Conservation (phyloP, 2,888 invertebrate species). For the Thymelicus sylvestris region DNA sequence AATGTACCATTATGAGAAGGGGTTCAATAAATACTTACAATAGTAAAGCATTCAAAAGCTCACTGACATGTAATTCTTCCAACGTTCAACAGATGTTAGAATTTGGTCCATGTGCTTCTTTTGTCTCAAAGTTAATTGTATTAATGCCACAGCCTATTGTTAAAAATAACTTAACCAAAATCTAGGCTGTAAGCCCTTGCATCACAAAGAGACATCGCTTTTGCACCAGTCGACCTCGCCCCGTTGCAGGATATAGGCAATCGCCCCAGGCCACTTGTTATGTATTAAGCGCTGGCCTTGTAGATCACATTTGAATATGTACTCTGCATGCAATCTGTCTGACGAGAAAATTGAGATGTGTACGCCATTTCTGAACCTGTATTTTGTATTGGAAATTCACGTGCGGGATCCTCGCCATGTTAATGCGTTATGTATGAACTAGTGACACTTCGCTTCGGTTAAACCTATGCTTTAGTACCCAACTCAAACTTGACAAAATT, state of each 20-base stretch:
- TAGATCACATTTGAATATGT: conserved; percentile 28
- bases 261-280: conserved; percentile 33
- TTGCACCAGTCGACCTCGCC: conserved; percentile 14
- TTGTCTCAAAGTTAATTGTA: too few relatives aligned
- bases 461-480: too few relatives aligned
- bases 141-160: too few relatives aligned
- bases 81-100: too few relatives aligned
- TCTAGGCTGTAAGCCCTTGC: conserved; percentile 11
- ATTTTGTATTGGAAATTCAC: not conserved
- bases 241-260: conserved; percentile 25
- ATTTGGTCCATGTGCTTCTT: too few relatives aligned
- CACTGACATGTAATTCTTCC: too few relatives aligned
- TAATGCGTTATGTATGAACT: too few relatives aligned
- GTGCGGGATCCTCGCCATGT: not conserved
- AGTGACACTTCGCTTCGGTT: too few relatives aligned
- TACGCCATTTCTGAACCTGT: not conserved
- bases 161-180: not conserved
- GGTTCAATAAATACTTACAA: too few relatives aligned
- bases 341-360: conserved; percentile 29
- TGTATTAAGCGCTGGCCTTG: conserved; percentile 32
- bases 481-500: too few relatives aligned
- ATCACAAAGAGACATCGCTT: conserved; percentile 15
- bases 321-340: conserved; percentile 20
- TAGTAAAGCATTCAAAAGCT: too few relatives aligned
- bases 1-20: too few relatives aligned